Conservation (phyloP, 2,113 vertebrate genomes). For the Lathamus discolor region DNA sequence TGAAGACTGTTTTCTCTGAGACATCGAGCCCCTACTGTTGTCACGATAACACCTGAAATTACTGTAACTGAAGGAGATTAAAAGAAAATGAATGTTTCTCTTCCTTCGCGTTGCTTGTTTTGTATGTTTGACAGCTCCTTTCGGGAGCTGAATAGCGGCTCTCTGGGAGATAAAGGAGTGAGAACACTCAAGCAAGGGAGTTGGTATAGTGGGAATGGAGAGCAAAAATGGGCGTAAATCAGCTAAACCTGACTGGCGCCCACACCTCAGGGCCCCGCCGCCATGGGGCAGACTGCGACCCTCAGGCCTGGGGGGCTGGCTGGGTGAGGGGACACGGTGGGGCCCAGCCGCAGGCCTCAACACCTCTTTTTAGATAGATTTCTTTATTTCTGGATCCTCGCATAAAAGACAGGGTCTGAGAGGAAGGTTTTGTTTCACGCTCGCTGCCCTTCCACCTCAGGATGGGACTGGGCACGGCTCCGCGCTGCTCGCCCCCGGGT, state of each 20-base stretch:
- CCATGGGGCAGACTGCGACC: background rate
- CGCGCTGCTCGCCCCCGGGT: fast-evolving
- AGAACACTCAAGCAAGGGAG: background rate
- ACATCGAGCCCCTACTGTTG: fast-evolving
- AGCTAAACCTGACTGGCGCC: background rate
- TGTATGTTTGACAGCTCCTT: background rate
- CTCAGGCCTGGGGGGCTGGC: background rate
- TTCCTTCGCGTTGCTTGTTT: background rate
- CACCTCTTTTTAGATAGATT: background rate
- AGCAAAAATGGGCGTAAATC: background rate
- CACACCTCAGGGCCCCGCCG: background rate
- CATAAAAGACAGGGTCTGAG: background rate
- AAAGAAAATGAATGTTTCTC: background rate
- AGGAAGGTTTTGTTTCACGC: fast-evolving
- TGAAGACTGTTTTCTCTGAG: background rate
- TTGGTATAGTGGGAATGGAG: background rate
- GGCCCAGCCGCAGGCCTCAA: background rate
- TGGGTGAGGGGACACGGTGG: fast-evolving
- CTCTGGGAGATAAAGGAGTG: background rate
- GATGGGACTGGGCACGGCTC: fast-evolving
- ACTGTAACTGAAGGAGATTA: background rate
- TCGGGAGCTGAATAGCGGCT: fast-evolving
- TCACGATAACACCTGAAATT: background rate
- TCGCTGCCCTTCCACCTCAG: too few relatives aligned
- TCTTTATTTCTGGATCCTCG: fast-evolving